Conservation (phyloP, 2,113 vertebrate genomes). For the Cairina moschata region DNA sequence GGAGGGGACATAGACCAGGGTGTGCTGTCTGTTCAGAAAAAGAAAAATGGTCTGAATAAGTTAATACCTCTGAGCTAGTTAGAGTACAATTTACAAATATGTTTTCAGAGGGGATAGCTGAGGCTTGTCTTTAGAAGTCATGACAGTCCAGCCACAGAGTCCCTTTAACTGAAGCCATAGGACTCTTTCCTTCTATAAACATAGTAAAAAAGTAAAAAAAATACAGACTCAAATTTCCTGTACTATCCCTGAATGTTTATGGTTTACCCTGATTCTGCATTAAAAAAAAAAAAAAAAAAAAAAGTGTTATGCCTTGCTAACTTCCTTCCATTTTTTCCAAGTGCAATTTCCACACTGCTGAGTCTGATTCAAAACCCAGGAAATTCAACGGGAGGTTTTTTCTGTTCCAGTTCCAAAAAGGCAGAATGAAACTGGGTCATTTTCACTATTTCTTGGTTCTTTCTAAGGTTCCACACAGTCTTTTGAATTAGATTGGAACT, state of each 20-base stretch:
- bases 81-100: neutral
- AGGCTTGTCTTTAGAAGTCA: neutral
- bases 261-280: neutral
- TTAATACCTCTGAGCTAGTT: neutral
- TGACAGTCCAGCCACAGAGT: neutral
- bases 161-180: neutral
- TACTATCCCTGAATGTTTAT: neutral
- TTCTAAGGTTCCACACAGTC: neutral
- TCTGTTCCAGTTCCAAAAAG: neutral
- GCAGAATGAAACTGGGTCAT: neutral
- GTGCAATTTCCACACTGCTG: neutral
- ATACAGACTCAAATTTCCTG: neutral
- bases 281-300: neutral
- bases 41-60: neutral
- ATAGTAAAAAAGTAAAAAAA: neutral
- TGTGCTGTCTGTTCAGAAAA: slow-evolving; percentile 72
- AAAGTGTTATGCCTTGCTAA: neutral
- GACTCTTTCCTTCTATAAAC: neutral
- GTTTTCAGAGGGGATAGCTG: neutral
- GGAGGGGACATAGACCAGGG: slow-evolving; percentile 68
- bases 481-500: neutral
- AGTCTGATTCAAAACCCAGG: neutral
- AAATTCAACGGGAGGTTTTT: neutral
- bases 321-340: neutral
- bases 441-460: neutral